Base-by-base conservation (phyloP, 2,797 vertebrate species). In the Cyprinodon diabolis region DNA sequence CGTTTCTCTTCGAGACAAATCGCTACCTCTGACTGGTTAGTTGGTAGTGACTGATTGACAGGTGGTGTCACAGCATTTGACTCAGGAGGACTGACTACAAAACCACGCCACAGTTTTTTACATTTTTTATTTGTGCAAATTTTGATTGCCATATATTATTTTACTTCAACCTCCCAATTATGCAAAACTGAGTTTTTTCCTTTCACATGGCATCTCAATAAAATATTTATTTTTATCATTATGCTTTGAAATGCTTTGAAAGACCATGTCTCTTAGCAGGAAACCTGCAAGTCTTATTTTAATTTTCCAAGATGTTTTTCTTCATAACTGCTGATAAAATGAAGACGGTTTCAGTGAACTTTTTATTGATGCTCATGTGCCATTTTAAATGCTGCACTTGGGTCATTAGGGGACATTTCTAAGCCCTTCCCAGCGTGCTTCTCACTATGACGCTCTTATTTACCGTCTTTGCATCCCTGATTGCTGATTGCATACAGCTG, bases 401-500 rank as follows among this genome's bases (percentile, higher is more conserved):
- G 85, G 84, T 86, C 83, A 82, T 47, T 35, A 63, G 35, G 78
- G 76, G 80, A 78, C 76, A 45, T 82, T 76, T 80, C 56, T 19
- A 72, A 74, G 71, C 81, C 75, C 76, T 78, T 80, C 77, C 71
- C 72, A 68, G 13, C 2, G 51, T 66, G 79, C n/a, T 67, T 72
- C 80, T 69, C 9, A 51, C 76, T 84, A 75, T 82, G 77, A 72
- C 68, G 77, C 83, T 85, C 80, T 84, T 82, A 85, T 86, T 88
- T 84, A 81, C 77, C 67, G 82, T 79, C 85, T 78, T 77, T 83
- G 74, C 73, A 43, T 80, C 83, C 74, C 79, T 90, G 90, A 90
- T 91, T 91, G 75, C 90, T 89, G 88, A 92, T 92, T 92, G 84
- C 80, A 5, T 81, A 83, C 90, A 93, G 89, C 90, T 92, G 91